Conservation (phyloP, 2,113 vertebrate species). For the Lepidothrix coronata region DNA sequence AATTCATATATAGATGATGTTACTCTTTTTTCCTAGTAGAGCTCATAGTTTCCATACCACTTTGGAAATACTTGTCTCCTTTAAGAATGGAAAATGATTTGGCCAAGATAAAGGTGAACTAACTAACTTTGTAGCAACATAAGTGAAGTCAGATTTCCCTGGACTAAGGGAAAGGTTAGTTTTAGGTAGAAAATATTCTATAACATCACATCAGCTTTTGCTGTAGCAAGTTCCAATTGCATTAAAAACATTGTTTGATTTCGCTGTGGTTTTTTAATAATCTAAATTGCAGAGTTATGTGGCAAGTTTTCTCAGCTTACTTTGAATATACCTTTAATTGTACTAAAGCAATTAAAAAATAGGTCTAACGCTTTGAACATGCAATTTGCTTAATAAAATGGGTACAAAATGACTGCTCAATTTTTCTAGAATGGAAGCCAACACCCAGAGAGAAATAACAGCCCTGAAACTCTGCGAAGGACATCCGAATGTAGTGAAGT, state of each 20-base stretch:
- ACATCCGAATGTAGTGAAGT: constrained; percentile 95
- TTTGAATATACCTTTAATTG: background rate
- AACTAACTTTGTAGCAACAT: background rate
- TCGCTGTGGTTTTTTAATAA: background rate
- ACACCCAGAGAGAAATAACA: constrained; percentile 93
- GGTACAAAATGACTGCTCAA: background rate
- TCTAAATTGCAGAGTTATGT: background rate
- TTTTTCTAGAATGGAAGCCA: constrained; percentile 91
- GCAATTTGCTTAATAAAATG: background rate
- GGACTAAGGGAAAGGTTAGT: background rate
- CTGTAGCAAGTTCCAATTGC: background rate
- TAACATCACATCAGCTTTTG: background rate
- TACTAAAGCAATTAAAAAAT: background rate
- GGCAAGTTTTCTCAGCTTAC: background rate
- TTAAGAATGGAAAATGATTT: background rate
- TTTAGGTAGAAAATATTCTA: background rate
- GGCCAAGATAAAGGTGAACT: background rate
- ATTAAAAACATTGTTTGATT: background rate
- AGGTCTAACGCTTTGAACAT: background rate
- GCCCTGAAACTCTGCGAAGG: constrained; percentile 94
- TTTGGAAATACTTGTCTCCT: background rate
- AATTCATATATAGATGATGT: background rate
- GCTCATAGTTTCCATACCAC: background rate
- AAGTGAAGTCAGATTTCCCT: constrained; percentile 27
- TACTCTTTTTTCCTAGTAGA: background rate